These are phyloP conservation scores for Stenurella melanura DNA, from an alignment of 2,888 invertebrate species.

Conservation along the genomic window DNA sequence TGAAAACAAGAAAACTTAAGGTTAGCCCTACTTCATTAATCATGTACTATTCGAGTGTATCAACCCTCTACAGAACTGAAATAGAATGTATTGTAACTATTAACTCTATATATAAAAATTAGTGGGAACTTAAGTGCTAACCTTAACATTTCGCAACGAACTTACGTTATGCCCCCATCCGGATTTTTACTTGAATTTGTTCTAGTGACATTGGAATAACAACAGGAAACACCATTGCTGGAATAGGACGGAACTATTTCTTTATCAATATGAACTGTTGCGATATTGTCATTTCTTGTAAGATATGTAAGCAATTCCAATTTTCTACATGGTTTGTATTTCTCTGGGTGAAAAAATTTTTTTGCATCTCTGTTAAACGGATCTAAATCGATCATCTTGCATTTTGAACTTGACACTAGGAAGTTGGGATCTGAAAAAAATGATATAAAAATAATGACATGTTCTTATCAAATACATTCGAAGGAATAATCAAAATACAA, in stretches of 20 bases:
- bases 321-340: constrained; percentile 75
- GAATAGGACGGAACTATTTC: constrained; percentile 64
- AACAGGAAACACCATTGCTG: constrained; percentile 61
- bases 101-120: too few relatives aligned
- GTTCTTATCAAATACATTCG: too few relatives aligned
- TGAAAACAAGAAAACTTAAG: too few relatives aligned
- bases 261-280: constrained; percentile 66
- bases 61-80: too few relatives aligned
- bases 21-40: too few relatives aligned
- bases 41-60: too few relatives aligned
- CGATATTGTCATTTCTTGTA: constrained; percentile 64
- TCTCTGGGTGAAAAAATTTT: constrained; percentile 74
- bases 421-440: constrained; percentile 68
- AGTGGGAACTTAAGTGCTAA: too few relatives aligned
- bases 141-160: constrained; percentile 6
- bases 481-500: too few relatives aligned
- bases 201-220: constrained; percentile 65
- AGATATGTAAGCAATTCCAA: constrained; percentile 68
- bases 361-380: constrained; percentile 77
- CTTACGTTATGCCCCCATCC: constrained; percentile 64
- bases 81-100: too few relatives aligned
- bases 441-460: neutral
- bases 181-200: constrained; percentile 56
- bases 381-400: constrained; percentile 79
- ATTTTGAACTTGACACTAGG: constrained; percentile 78